These are phyloP conservation scores for Ernsta delagoae DNA, from an alignment of 2,888 invertebrate species.

Conservation along the genomic window DNA sequence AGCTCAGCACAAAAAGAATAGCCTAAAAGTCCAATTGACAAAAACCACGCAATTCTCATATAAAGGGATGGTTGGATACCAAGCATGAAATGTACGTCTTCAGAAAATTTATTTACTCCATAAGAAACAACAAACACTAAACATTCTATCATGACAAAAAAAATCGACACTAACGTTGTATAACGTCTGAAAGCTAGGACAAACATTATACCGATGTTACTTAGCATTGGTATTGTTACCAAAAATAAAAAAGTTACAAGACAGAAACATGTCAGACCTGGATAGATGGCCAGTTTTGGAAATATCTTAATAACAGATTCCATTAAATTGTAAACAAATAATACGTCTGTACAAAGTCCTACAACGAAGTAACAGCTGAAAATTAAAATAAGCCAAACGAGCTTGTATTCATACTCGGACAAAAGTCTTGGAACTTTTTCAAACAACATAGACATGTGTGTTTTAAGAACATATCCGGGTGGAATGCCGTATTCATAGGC, in stretches of 20 bases:
- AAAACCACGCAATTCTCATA: constrained; percentile 62
- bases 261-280: constrained; percentile 55
- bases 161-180: constrained; percentile 49
- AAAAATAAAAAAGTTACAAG: constrained; percentile 52
- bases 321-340: constrained; percentile 55
- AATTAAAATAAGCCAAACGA: constrained; percentile 56
- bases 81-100: constrained; percentile 79
- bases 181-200: constrained; percentile 48
- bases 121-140: constrained; percentile 69
- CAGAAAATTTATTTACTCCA: constrained; percentile 66
- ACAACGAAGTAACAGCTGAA: constrained; percentile 56
- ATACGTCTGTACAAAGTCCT: constrained; percentile 52
- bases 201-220: constrained; percentile 51
- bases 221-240: constrained; percentile 59
- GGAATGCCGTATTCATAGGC: constrained; percentile 52
- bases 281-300: constrained; percentile 52
- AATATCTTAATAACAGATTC: constrained; percentile 53
- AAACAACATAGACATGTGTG: constrained; percentile 54
- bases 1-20: constrained; percentile 56
- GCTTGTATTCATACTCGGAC: constrained; percentile 51
- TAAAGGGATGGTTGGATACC: constrained; percentile 63
- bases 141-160: constrained; percentile 56
- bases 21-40: constrained; percentile 48
- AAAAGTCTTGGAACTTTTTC: constrained; percentile 67
- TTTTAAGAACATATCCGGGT: constrained; percentile 47